phyloP scores from a whole-genome alignment of 1,140 invertebrate species.

The Teleopsis dalmanni region DNA sequence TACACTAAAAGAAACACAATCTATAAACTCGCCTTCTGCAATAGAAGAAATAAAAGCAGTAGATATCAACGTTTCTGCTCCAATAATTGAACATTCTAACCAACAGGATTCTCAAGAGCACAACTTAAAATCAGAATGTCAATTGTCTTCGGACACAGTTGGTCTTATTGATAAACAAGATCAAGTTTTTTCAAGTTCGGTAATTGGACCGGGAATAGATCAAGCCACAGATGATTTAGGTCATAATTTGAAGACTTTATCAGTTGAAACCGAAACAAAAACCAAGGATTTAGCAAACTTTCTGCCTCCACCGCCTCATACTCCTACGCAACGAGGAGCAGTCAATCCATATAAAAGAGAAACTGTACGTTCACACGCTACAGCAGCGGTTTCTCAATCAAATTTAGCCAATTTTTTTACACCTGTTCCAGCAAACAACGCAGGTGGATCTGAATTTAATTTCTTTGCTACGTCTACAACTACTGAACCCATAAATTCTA shows the following conservation, averaged over 20 bases:
- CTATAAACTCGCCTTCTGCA: too few relatives aligned
- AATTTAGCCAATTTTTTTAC: constrained; percentile 14
- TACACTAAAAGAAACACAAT: too few relatives aligned
- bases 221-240: not conserved
- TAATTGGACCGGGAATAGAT: too few relatives aligned
- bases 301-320: constrained; percentile 2
- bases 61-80: too few relatives aligned
- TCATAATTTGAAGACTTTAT: not conserved
- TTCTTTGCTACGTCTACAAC: constrained; percentile 9
- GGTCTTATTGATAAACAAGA: too few relatives aligned
- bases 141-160: too few relatives aligned
- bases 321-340: not conserved
- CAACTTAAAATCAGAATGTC: too few relatives aligned
- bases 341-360: constrained; percentile 5
- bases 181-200: too few relatives aligned
- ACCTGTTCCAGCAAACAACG: not conserved
- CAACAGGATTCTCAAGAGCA: too few relatives aligned
- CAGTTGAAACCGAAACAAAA: not conserved
- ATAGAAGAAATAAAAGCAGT: too few relatives aligned
- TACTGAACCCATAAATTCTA: not conserved
- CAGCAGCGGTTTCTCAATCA: not conserved
- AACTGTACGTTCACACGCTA: not conserved
- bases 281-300: not conserved
- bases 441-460: constrained; percentile 5
- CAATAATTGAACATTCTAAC: too few relatives aligned